Evolutionary conservation across 2,113 vertebrate species (phyloP).

Genomic region (Thunnus maccoyii): DNA sequence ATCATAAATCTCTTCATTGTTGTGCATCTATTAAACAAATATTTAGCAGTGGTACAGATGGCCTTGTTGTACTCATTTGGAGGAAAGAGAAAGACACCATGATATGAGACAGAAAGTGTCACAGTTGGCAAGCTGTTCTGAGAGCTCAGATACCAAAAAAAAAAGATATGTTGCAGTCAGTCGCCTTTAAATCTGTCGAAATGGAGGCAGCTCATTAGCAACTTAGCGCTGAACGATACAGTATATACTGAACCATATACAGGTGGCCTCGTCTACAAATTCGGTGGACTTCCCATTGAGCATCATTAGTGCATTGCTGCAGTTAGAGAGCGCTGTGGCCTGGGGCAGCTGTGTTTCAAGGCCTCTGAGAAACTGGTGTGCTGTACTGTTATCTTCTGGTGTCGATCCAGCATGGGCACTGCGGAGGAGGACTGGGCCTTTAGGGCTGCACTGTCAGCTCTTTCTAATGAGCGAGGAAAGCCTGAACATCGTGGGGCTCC

Average conservation of each 20-base stretch:
- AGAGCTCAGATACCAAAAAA: not conserved
- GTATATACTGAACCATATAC: not conserved
- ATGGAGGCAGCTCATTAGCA: not conserved
- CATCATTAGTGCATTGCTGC: constrained; percentile 65
- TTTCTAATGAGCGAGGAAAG: constrained; percentile 79
- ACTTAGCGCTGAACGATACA: not conserved
- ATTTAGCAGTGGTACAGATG: not conserved
- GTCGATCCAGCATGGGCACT: constrained; percentile 75
- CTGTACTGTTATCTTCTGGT: constrained; percentile 66
- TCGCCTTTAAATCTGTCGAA: not conserved
- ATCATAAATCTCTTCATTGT: not conserved
- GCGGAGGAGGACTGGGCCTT: constrained; percentile 72
- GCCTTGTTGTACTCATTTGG: not conserved
- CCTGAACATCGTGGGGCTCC: constrained; percentile 70
- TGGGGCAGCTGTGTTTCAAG: constrained; percentile 49
- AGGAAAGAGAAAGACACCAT: not conserved
- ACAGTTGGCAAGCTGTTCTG: constrained; percentile 7
- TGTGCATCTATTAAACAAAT: constrained; percentile 12
- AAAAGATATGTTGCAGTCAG: too few species aligned
- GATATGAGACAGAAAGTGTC: not conserved
- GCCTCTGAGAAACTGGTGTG: constrained; percentile 55
- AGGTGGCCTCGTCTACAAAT: constrained; percentile 18
- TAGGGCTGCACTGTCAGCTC: constrained; percentile 75
- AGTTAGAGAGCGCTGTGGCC: constrained; percentile 37
- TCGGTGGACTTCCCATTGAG: constrained; percentile 43